phyloP scores from a whole-genome alignment of 2,113 vertebrate genomes.

The Notiomystis cincta region DNA sequence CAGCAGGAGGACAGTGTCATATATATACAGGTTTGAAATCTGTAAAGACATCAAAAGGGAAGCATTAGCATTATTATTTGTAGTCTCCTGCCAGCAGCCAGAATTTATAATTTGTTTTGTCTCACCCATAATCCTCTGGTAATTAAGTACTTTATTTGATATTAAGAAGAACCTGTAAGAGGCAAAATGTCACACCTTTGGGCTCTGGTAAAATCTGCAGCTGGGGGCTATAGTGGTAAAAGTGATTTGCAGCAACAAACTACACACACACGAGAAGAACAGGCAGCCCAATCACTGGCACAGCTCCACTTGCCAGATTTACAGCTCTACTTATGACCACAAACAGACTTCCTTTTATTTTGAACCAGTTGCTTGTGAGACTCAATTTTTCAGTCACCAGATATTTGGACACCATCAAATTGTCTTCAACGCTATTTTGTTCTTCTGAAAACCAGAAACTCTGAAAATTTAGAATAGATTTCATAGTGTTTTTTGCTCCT shows the following conservation, averaged over 20 bases:
- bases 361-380: neutral
- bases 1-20: constrained; percentile 90
- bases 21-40: constrained; percentile 98
- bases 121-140: neutral
- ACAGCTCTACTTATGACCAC: accelerated
- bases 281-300: neutral
- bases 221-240: neutral
- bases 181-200: neutral
- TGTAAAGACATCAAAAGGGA: constrained; percentile 62
- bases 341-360: neutral
- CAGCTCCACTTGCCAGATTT: neutral
- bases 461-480: neutral
- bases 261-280: neutral
- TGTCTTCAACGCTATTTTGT: neutral
- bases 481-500: accelerated
- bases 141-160: neutral
- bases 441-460: neutral
- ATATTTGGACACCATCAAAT: neutral
- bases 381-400: neutral
- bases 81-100: neutral
- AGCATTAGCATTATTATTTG: neutral
- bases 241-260: neutral
- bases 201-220: neutral
- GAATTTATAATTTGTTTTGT: neutral
- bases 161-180: neutral